Evolutionary conservation across 1,140 invertebrate genomes (phyloP).

Genomic region (Mercenaria mercenaria): DNA sequence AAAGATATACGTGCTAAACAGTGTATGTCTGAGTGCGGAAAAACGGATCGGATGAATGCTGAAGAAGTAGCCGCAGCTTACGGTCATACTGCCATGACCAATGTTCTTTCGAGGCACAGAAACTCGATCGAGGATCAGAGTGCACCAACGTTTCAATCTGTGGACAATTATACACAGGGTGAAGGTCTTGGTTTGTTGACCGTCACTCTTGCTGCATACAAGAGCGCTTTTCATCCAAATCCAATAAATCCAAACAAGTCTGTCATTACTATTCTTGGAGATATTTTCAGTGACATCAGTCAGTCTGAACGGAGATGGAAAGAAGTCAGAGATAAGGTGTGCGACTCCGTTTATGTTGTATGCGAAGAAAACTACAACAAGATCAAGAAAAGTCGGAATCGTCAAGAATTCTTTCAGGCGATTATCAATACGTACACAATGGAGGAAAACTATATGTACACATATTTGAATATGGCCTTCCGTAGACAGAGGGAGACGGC

Average conservation of each 20-base stretch:
- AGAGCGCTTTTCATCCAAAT: slow-evolving; percentile 38
- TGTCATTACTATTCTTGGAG: neutral
- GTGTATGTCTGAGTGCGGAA: slow-evolving; percentile 43
- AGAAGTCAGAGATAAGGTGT: slow-evolving; percentile 17
- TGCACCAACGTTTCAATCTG: neutral
- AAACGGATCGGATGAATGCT: slow-evolving; percentile 18
- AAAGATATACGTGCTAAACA: neutral
- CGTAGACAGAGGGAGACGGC: slow-evolving; percentile 4
- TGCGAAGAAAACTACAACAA: neutral
- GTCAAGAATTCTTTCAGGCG: neutral
- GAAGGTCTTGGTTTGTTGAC: neutral
- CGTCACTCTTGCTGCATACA: slow-evolving; percentile 47
- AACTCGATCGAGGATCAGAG: neutral
- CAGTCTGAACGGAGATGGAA: neutral
- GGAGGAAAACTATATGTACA: slow-evolving; percentile 42
- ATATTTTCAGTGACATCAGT: slow-evolving; percentile 12
- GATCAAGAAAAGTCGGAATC: neutral
- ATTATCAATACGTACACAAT: slow-evolving; percentile 48
- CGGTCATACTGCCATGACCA: neutral
- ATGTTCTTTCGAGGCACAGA: neutral
- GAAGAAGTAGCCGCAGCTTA: neutral
- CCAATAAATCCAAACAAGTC: slow-evolving; percentile 4
- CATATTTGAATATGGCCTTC: slow-evolving; percentile 36
- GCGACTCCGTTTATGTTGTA: slow-evolving; percentile 34
- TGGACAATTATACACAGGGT: slow-evolving; percentile 1